Base-by-base conservation (phyloP, 2,113 vertebrate genomes). In the Corydoras sp. region DNA sequence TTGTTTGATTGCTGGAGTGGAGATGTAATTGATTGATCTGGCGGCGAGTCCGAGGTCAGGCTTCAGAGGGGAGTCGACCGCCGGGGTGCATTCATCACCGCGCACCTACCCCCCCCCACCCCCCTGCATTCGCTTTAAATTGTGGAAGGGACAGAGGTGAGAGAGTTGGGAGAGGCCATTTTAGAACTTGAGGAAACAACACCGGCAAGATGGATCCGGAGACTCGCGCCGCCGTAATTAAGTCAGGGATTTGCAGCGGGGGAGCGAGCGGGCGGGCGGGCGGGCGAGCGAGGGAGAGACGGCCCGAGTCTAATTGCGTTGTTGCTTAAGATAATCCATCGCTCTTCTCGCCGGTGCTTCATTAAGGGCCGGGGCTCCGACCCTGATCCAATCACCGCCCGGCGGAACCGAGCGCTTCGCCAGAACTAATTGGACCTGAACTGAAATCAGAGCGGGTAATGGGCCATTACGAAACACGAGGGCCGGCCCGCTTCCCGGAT, bases 1-100 rank as follows among this genome's bases (percentile, higher is more conserved):
- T 83, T 89, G 87, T 92, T 90, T 89, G 90, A 90, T 92, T 92
- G 88, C 89, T 92, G 91, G 79, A 89, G 85, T 88, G 67, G 76
- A 87, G 88, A 85, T 86, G 82, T 83, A 88, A 88, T 86, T 86
- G 92, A 93, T 94, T 91, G 74, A 76, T 90, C 88, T 76, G 77
- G 83, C 83, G 77, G 62, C 77, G 67, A 69, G 84, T 88, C 86
- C 88, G 83, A 79, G 80, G 78, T 85, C 67, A 62, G 76, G 83
- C 81, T 78, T 87, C 82, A 85, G 87, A 88, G 83, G 80, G 82
- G 80, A 67, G 14, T 49, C 30, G 67, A 70, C 75, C 74, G 67
- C 81, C 73, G 75, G 76, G 69, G 73, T 74, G 62, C 73, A 76
- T 79, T 79, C 70, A 56, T 72, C 73, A 75, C 54, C 35, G 13